A percentile compares a stretch with the other conserved stretches of the same genome.
Evolutionary conservation across 2,888 invertebrate genomes (phyloP).

Genomic region (Trichopria drosophilae): DNA sequence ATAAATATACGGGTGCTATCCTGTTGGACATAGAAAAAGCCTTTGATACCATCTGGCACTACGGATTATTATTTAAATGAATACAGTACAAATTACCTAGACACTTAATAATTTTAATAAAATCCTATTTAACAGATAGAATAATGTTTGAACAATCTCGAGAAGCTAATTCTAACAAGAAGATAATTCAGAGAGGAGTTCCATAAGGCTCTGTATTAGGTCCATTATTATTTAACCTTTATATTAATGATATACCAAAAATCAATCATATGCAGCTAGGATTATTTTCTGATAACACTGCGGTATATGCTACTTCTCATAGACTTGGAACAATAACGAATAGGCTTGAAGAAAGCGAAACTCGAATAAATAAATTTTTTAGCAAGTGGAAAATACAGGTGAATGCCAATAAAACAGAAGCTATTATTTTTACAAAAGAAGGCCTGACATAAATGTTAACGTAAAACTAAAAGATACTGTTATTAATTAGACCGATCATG

Average conservation of each 20-base stretch:
- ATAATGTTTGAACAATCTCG: slow-evolving; percentile 36
- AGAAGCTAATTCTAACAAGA: neutral
- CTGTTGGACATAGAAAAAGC: slow-evolving; percentile 46
- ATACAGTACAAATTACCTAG: slow-evolving; percentile 29
- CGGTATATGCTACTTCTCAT: slow-evolving; percentile 26
- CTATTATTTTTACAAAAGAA: slow-evolving; percentile 20
- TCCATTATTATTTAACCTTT: slow-evolving; percentile 29
- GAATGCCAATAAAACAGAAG: slow-evolving; percentile 28
- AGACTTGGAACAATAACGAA: slow-evolving; percentile 6
- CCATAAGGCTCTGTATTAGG: slow-evolving; percentile 38
- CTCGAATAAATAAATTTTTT: slow-evolving; percentile 20
- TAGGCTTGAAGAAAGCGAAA: slow-evolving; percentile 22
- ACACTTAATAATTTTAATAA: slow-evolving; percentile 35
- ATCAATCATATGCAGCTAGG: slow-evolving; percentile 23
- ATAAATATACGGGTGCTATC: slow-evolving; percentile 38
- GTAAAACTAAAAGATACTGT: slow-evolving; percentile 17
- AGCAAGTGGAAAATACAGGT: slow-evolving; percentile 30
- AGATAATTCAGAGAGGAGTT: slow-evolving; percentile 39
- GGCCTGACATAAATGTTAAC: neutral
- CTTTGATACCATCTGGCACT: slow-evolving; percentile 51
- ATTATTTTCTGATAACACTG: slow-evolving; percentile 36
- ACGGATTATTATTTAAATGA: slow-evolving; percentile 41
- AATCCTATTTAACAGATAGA: slow-evolving; percentile 36
- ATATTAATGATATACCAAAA: slow-evolving; percentile 30
- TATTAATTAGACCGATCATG: slow-evolving; percentile 7